Conservation (phyloP, 2,888 invertebrate genomes). For the Rhodophaea formosa region DNA sequence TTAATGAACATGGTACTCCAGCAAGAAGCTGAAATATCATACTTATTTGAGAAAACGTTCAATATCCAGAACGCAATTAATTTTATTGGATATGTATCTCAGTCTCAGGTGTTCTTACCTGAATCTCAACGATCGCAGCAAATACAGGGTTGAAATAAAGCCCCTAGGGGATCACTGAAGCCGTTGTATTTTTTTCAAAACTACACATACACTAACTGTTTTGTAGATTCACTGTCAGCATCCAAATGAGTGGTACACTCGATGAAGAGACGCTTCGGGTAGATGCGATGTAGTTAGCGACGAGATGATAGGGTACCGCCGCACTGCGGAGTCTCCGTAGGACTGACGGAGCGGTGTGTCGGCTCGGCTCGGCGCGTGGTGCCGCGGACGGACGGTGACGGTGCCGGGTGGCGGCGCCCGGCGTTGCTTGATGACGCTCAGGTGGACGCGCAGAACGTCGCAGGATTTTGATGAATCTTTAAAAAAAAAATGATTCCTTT, state of each 20-base stretch:
- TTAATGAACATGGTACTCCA: too few relatives aligned
- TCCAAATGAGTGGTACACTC: conserved; percentile 30
- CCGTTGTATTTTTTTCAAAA: conserved; percentile 40
- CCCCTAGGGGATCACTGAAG: conserved; percentile 49
- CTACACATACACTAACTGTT: conserved; percentile 50
- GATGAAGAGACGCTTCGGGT: conserved; percentile 36
- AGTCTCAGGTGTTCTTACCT: conserved; percentile 53
- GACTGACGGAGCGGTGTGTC: conserved; percentile 55
- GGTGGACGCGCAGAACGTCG: conserved; percentile 30
- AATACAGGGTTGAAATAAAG: conserved; percentile 46
- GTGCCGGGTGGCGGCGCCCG: conserved; percentile 25
- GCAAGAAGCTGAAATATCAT: too few relatives aligned
- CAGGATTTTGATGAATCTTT: conserved; percentile 37
- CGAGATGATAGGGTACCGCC: conserved; percentile 52
- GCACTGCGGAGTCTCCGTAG: conserved; percentile 67
- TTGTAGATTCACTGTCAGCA: conserved; percentile 38
- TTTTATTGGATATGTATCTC: conserved; percentile 15
- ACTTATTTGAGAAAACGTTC: not conserved
- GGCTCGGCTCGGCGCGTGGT: too few relatives aligned
- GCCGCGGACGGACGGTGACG: conserved; percentile 25
- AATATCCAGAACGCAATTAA: not conserved
- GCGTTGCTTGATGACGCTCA: conserved; percentile 29
- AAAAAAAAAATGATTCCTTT: conserved; percentile 31
- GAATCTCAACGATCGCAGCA: conserved; percentile 53
- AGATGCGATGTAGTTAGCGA: conserved; percentile 32